Evolutionary conservation across 2,113 vertebrate genomes (phyloP), one percentile per base, ranked within the genome.

Genomic region (Bucco capensis): DNA sequence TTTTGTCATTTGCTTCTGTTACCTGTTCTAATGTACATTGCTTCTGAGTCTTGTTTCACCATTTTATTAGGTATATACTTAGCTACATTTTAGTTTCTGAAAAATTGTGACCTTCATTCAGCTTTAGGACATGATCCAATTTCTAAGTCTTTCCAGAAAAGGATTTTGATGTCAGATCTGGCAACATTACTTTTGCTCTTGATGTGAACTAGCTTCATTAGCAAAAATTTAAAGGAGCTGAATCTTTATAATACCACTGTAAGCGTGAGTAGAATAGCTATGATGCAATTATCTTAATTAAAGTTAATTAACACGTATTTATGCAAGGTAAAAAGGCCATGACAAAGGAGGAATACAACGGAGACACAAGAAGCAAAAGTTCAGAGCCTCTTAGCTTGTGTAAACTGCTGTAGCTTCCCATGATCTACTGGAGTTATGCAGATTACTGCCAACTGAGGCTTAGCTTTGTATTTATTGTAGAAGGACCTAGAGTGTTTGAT

Each of bases 271-370:
- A 49, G 94, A 89, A 95, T 84, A 88, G 35, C 70, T 82, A 86
- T 30, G 22, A 72, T 78, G 66, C 31, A 47, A 70, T 88, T 78
- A 89, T 46, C 64, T 79, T 95, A 89, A 86, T 96, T 93, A 89
- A 79, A 92, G 54, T 65, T 92, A 84, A 96, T 94, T 94, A 90
- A 70, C 70, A 50, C 54, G 21, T 71, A 91, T 79, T 93, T 93
- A 93, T 95, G 90, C 77, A 78, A 89, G 88, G 81, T 94, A 92
- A 90, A 93, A 95, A 94, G 88, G 86, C 74, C 74, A 42, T 31
- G 83, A 82, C 88, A 93, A 79, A 57, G 38, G 70, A 37, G 76
- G 74, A 90, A 88, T 89, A 81, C 83, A 91, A 53, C 19, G 30
- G 93, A 92, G 92, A 61, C 79, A 81, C 14, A 72, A 77, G 80